Base-by-base conservation (phyloP, 2,113 vertebrate species). In the Trinectes maculatus region DNA sequence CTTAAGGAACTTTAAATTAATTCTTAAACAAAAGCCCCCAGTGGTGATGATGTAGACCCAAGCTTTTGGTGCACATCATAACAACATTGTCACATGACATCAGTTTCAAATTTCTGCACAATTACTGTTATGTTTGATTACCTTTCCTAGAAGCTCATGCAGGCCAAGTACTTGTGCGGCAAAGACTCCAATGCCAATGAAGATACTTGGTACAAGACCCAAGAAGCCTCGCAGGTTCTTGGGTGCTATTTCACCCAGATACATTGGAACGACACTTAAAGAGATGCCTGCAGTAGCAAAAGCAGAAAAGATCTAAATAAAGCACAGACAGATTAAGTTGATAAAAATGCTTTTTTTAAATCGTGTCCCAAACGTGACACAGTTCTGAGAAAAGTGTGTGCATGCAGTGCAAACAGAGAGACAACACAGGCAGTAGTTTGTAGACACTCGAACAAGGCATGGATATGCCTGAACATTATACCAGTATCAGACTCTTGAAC, bases 211-310 rank as follows among this genome's bases (percentile, higher is more conserved):
- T 67, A 96, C 68, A 0, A 97, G 92, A 37, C 95, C 94, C 59
- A 97, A 87, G 81, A 95, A 95, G 12, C 96, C 96, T 8, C 95
- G 85, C 26, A 96, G 80, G 77, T 94, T 96, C 83, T 95, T 96
- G 0, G 95, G 95, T 1, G 95, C 91, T 0, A 97, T 95, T 89
- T 97, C 96, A 43, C 96, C 96, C 34, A 97, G 78, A 84, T 97
- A 96, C 92, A 97, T 96, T 2, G 96, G 96, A 12, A 97, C 94
- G 5, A 95, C 94, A 0, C 95, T 96, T 5, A 96, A 87, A 65
- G 93, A 94, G 71, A 97, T 94, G 5, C 96, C 95, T 96, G 71
- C 25, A 72, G 33, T 15, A 12, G 9, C n/a, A 36, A 28, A 25
- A 39, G 8, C 15, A 71, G 2, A 74, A n/a, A 42, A 19, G 8